Evolutionary conservation across 2,113 vertebrate genomes (phyloP), one percentile per base, ranked within the genome.

Genomic region (Ovibos moschatus): DNA sequence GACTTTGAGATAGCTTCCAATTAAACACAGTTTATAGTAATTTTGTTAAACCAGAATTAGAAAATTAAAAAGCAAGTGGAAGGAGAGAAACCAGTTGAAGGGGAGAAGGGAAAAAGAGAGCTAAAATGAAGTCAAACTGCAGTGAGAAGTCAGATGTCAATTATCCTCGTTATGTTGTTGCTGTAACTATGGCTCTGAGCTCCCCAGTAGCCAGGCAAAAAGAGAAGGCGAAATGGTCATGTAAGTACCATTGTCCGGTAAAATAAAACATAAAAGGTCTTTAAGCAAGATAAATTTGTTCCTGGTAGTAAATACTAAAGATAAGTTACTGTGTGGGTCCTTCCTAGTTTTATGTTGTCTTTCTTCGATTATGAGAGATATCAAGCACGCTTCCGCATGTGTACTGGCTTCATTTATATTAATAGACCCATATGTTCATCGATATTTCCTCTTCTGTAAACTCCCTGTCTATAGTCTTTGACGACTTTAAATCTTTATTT

Each of bases 11-110:
- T 28, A n/a, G 33, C 40, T 86, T 95, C 60, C 27, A 87, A 89
- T 89, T 89, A 88, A 45, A 50, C 5, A 55, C 23, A 87, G 2
- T 71, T 57, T 82, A 47, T 36, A 83, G 57, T 60, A 78, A n/a
- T 47, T 92, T 95, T 97, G 82, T 95, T 82, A 71, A 96, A 71
- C 14, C 85, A 62, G 40, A 95, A 94, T 91, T 83, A 86, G 28
- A 81, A 89, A 76, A 79, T 30, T 81, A 81, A 88, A 95, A 89
- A 88, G 16, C 62, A 91, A 64, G 33, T 67, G 11, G 57, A 97
- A 85, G 57, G 47, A 85, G 50, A 94, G 67, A 89, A 93, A 64
- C 2, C 13, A 45, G 0, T 21, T 57, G 58, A 86, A 91, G 40
- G 6, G 4, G 71, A 85, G 82, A 82, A 16, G 6, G 3, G 7